phyloP scores from a whole-genome alignment of 2,888 invertebrate genomes.

The Amaurobius ferox region DNA sequence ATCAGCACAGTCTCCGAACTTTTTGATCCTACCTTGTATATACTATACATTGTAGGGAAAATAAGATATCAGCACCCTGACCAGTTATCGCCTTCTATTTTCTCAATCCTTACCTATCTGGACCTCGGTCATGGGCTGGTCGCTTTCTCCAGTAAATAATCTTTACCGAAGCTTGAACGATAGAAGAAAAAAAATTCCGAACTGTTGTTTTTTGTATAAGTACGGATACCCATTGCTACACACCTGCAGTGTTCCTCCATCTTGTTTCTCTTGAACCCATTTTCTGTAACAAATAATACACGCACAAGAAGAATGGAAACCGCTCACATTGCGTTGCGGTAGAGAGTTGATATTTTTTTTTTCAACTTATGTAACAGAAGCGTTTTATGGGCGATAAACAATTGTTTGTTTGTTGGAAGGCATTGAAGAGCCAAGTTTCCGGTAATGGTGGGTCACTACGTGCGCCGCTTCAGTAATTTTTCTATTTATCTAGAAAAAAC shows the following conservation, averaged over 20 bases:
- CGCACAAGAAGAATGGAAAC: not conserved
- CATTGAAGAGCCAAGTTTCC: not conserved
- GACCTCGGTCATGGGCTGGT: too few species aligned
- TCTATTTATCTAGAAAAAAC: not conserved
- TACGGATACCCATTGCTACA: not conserved
- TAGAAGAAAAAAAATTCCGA: too few species aligned
- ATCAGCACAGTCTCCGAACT: too few species aligned
- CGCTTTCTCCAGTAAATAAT: not conserved
- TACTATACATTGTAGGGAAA: too few species aligned
- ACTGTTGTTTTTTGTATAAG: too few species aligned
- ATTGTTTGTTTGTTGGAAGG: not conserved
- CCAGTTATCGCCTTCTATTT: too few species aligned
- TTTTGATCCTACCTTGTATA: too few species aligned
- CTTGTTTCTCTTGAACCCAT: slow-evolving; percentile 10
- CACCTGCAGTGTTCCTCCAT: not conserved
- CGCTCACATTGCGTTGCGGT: not conserved
- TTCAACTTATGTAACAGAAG: not conserved
- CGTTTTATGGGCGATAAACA: not conserved
- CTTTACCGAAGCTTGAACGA: not conserved
- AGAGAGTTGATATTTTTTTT: not conserved
- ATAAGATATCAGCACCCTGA: too few species aligned
- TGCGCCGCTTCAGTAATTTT: not conserved
- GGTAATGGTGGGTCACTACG: not conserved
- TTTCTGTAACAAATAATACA: not conserved
- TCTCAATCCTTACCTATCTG: too few species aligned